Conservation (phyloP, 2,113 vertebrate species). For the Thunnus thynnus region DNA sequence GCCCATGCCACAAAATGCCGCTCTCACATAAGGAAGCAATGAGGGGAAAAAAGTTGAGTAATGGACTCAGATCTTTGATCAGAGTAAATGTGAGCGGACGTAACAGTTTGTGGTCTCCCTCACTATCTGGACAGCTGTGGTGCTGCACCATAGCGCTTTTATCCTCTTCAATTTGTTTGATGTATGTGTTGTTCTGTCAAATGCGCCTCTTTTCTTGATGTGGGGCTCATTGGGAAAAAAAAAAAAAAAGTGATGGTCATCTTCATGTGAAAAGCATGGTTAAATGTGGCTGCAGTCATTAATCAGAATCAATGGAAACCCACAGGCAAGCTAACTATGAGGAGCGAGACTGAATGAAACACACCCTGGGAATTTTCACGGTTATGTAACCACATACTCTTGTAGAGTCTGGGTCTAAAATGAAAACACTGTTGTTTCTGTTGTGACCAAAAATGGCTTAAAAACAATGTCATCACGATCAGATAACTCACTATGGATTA, state of each 20-base stretch:
- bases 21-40: slow-evolving; percentile 77
- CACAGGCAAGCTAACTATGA: not conserved
- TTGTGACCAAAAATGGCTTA: not conserved
- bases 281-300: slow-evolving; percentile 11
- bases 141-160: slow-evolving; percentile 52
- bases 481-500: not conserved
- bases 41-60: slow-evolving; percentile 64
- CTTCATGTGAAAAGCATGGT: not conserved
- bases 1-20: slow-evolving; percentile 62
- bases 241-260: slow-evolving; percentile 17
- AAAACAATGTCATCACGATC: not conserved
- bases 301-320: slow-evolving; percentile 30
- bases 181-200: slow-evolving; percentile 60
- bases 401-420: not conserved
- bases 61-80: slow-evolving; percentile 76
- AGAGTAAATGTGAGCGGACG: slow-evolving; percentile 74
- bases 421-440: not conserved
- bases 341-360: slow-evolving; percentile 29
- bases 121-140: slow-evolving; percentile 69
- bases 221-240: not conserved
- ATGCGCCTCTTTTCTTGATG: slow-evolving; percentile 38
- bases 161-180: slow-evolving; percentile 68
- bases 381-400: slow-evolving; percentile 7
- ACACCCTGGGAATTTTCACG: not conserved
- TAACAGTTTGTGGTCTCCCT: slow-evolving; percentile 75